Evolutionary conservation across 2,888 invertebrate genomes (phyloP).

Genomic region (Ischnus inquisitorius): DNA sequence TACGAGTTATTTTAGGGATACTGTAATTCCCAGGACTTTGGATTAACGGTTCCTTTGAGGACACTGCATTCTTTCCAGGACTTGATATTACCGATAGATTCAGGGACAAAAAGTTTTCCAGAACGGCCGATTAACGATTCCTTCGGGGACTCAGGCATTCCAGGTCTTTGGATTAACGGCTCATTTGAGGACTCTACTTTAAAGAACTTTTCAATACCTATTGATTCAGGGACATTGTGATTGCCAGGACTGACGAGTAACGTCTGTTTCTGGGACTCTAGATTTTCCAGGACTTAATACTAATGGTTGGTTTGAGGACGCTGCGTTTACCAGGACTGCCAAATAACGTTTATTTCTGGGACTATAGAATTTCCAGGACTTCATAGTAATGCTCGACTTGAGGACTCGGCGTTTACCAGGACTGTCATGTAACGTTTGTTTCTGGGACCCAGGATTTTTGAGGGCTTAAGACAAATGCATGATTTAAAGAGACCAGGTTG

Average conservation of each 20-base stretch:
- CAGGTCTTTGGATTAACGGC: no score
- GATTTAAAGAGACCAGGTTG: no score
- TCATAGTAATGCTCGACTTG: neutral
- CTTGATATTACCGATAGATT: neutral
- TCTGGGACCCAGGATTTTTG: neutral
- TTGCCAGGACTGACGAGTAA: neutral
- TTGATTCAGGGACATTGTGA: neutral
- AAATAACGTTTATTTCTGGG: neutral
- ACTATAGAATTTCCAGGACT: neutral
- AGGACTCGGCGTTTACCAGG: neutral
- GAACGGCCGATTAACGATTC: no score
- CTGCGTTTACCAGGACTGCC: neutral
- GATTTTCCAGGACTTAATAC: neutral
- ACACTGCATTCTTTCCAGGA: neutral
- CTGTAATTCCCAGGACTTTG: neutral
- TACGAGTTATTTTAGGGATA: neutral
- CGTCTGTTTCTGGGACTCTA: neutral
- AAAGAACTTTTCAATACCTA: neutral
- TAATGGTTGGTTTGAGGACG: neutral
- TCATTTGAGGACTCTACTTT: neutral
- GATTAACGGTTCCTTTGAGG: constrained; percentile 4
- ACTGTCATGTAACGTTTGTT: neutral
- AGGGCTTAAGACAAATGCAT: neutral
- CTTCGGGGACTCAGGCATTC: no score
- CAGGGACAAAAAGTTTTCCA: neutral